These are phyloP conservation scores for Ophiodon elongatus DNA, from an alignment of 2,113 vertebrate species.

Conservation along the genomic window DNA sequence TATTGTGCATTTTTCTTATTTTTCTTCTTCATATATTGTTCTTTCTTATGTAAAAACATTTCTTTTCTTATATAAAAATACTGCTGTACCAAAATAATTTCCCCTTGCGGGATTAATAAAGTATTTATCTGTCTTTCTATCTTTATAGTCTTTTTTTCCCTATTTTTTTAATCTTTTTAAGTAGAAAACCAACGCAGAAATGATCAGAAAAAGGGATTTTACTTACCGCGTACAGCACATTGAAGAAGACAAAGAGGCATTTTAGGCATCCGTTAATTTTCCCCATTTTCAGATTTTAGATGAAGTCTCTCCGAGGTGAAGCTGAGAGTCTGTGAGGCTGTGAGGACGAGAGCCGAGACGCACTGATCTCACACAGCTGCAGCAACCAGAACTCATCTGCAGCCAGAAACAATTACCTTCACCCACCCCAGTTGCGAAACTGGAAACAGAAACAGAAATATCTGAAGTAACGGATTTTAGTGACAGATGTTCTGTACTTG, in stretches of 20 bases:
- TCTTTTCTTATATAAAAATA: too few relatives aligned
- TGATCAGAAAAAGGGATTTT: not conserved
- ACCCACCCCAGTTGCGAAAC: too few relatives aligned
- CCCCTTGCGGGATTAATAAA: too few relatives aligned
- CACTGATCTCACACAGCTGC: constrained; percentile 32
- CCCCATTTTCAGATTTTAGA: constrained; percentile 55
- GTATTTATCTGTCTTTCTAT: too few relatives aligned
- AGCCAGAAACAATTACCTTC: too few relatives aligned
- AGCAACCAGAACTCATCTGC: not conserved
- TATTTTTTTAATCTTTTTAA: not conserved
- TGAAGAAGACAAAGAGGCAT: constrained; percentile 76
- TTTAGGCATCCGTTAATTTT: constrained; percentile 77
- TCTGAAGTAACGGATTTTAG: too few relatives aligned
- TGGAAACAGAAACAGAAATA: too few relatives aligned
- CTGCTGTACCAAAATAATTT: too few relatives aligned
- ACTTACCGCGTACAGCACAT: constrained; percentile 73
- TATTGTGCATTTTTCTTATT: too few relatives aligned
- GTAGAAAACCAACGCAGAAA: not conserved
- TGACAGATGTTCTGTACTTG: too few relatives aligned
- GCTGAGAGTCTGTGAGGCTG: not conserved
- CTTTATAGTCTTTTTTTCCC: not conserved
- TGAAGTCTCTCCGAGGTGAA: not conserved
- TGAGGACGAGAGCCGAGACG: not conserved
- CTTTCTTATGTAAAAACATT: too few relatives aligned
- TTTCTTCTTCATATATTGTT: too few relatives aligned